Conservation (phyloP, 2,888 invertebrate species). For the Pachymerium ferrugineum region DNA sequence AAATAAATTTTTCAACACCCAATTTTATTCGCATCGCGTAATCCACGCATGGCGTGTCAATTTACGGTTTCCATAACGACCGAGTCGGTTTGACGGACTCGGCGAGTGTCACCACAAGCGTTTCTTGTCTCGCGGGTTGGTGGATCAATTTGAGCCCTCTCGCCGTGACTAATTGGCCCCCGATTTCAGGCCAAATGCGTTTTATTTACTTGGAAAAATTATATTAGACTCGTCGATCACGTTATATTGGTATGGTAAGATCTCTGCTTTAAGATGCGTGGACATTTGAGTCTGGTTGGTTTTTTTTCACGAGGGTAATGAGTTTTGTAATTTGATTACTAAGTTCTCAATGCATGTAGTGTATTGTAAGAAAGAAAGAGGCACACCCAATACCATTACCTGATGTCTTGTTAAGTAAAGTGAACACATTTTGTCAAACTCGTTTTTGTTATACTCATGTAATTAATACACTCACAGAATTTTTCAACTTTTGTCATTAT, state of each 20-base stretch:
- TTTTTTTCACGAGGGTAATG: too few relatives aligned
- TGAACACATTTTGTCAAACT: too few relatives aligned
- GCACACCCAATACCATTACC: too few relatives aligned
- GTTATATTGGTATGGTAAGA: too few relatives aligned
- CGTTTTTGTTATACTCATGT: too few relatives aligned
- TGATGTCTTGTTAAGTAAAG: too few relatives aligned
- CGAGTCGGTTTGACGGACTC: not conserved
- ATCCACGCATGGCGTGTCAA: not conserved
- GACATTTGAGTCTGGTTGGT: not conserved
- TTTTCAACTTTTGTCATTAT: too few relatives aligned
- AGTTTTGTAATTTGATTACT: too few relatives aligned
- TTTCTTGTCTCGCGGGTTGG: not conserved
- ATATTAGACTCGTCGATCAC: not conserved
- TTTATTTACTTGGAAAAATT: not conserved
- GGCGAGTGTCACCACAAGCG: not conserved
- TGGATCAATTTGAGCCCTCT: not conserved
- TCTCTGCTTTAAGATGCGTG: not conserved
- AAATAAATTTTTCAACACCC: not conserved
- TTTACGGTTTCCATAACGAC: not conserved
- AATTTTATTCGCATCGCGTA: not conserved
- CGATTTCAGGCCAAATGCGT: not conserved
- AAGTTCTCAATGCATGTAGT: too few relatives aligned
- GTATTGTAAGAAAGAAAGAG: too few relatives aligned
- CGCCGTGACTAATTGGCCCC: conserved; percentile 6
- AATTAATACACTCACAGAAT: too few relatives aligned